phyloP scores from a whole-genome alignment of 1,140 invertebrate genomes.

The Drosophila subobscura region DNA sequence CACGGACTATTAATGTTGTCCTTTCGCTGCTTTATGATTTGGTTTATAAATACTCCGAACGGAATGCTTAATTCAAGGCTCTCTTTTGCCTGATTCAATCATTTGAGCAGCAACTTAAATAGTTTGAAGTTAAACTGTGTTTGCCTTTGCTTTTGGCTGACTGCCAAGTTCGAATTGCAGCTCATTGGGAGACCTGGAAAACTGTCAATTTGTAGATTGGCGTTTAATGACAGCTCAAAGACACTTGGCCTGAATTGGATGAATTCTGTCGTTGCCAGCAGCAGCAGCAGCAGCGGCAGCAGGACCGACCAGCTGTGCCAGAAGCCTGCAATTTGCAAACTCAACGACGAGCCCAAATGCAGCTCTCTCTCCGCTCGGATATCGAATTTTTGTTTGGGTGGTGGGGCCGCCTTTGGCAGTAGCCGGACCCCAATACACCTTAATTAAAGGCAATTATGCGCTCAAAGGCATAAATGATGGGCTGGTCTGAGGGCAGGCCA shows the following conservation, averaged over 20 bases:
- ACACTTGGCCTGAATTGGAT: constrained; percentile 49
- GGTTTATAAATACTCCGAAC: constrained; percentile 9
- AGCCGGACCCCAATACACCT: constrained; percentile 63
- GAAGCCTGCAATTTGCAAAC: constrained; percentile 48
- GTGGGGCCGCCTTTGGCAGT: constrained; percentile 11
- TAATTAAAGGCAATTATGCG: constrained; percentile 81
- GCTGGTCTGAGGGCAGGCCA: constrained; percentile 10
- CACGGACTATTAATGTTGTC: too few relatives aligned
- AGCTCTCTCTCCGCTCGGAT: constrained; percentile 26
- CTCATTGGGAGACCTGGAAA: constrained; percentile 55
- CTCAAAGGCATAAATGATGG: constrained; percentile 81
- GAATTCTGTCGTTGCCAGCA: constrained; percentile 33
- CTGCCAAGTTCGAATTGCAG: constrained; percentile 23
- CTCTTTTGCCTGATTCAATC: constrained; percentile 19
- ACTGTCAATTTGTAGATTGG: constrained; percentile 56
- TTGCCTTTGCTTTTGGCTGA: constrained; percentile 6
- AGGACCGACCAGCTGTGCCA: constrained; percentile 1
- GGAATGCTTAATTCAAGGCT: constrained; percentile 26
- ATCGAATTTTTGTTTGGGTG: constrained; percentile 67
- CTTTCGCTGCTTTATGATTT: too few relatives aligned
- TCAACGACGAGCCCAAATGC: background rate
- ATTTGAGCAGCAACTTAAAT: constrained; percentile 2
- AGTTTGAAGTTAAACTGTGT: constrained; percentile 10
- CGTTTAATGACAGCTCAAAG: constrained; percentile 72
- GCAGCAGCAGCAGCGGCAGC: constrained; percentile 24